Conservation (phyloP, 2,888 invertebrate species). For the Prenolepis imparis region DNA sequence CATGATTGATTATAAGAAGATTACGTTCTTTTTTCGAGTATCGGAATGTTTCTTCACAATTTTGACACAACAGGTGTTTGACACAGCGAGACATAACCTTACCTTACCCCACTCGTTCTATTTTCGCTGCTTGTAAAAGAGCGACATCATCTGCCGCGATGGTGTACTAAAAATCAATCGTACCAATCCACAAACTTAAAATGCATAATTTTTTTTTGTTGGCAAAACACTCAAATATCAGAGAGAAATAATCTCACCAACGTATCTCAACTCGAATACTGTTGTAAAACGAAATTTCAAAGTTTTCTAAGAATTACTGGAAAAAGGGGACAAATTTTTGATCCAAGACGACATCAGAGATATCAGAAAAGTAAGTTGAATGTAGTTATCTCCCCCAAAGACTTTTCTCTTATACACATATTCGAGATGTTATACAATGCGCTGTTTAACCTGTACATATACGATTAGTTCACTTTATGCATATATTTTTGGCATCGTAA, state of each 20-base stretch:
- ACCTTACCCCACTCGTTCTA: conserved; percentile 30
- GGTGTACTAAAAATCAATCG: conserved; percentile 33
- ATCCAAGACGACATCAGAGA: background rate
- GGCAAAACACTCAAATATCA: conserved; percentile 7
- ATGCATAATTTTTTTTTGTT: background rate
- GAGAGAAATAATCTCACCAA: background rate
- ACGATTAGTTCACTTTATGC: background rate
- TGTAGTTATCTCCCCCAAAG: background rate
- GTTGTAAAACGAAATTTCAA: background rate
- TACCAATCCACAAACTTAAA: background rate
- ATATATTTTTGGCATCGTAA: background rate
- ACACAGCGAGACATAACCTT: conserved; percentile 40
- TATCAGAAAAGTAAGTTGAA: background rate
- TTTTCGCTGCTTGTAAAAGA: conserved; percentile 24
- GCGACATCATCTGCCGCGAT: conserved; percentile 56
- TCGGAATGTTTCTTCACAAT: background rate
- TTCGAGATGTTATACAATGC: background rate
- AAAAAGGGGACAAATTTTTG: background rate
- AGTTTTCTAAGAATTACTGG: background rate
- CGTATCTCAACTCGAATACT: background rate
- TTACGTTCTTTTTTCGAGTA: background rate
- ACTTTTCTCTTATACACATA: background rate
- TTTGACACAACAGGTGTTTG: conserved; percentile 60
- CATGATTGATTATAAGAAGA: conserved; percentile 45
- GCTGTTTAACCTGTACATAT: background rate